phyloP scores from a whole-genome alignment of 2,113 vertebrate genomes.

The Epinephelus lanceolatus region DNA sequence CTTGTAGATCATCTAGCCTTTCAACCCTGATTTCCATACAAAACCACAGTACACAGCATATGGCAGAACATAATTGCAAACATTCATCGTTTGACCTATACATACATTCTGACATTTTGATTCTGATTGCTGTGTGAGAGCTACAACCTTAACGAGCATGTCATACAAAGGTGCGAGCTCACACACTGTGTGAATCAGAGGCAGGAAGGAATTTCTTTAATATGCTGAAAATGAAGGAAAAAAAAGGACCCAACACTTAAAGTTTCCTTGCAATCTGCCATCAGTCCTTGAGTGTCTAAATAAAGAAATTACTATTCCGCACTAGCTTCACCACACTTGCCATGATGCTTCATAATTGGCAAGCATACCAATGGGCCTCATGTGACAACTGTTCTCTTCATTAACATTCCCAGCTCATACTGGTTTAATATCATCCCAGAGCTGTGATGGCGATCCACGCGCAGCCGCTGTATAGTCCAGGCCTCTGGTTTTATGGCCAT shows the following conservation, averaged over 20 bases:
- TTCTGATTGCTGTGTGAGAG: background rate
- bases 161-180: background rate
- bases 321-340: conserved; percentile 35
- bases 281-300: conserved; percentile 52
- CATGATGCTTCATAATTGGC: conserved; percentile 66
- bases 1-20: conserved; percentile 8
- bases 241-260: conserved; percentile 10
- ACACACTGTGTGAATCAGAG: background rate
- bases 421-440: conserved; percentile 53
- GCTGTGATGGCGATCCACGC: conserved; percentile 32
- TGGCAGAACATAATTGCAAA: conserved; percentile 34
- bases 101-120: conserved; percentile 48
- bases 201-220: background rate
- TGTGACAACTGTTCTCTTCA: conserved; percentile 69
- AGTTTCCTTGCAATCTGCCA: conserved; percentile 22
- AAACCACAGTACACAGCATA: conserved; percentile 7
- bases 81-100: conserved; percentile 42
- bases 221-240: background rate
- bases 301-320: conserved; percentile 61
- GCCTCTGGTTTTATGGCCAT: conserved; percentile 56
- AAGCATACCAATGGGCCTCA: conserved; percentile 6
- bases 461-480: conserved; percentile 44
- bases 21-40: conserved; percentile 3
- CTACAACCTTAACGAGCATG: conserved; percentile 6
- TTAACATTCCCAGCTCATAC: conserved; percentile 58